These are phyloP conservation scores for Fundulus diaphanus DNA, from an alignment of 2,797 vertebrate species.

Conservation along the genomic window DNA sequence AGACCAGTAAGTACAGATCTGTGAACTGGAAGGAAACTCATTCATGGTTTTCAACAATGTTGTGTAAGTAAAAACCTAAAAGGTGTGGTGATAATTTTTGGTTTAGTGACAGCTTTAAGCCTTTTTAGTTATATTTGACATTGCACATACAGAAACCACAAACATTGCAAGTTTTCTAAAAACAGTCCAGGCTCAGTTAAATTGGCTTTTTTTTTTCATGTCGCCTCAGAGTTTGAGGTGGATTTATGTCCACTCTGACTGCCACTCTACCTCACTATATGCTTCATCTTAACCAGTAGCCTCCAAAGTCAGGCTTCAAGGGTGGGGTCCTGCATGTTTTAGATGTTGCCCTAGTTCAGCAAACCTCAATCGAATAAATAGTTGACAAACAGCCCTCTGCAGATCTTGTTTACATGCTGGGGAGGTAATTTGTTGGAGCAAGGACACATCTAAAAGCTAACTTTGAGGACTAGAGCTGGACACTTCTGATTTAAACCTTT, in stretches of 20 bases:
- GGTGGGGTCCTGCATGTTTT: no score
- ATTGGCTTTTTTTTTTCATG: no score
- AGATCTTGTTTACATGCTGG: neutral
- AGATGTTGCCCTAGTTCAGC: neutral
- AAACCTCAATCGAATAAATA: neutral
- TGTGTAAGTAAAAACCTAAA: neutral
- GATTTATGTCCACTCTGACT: no score
- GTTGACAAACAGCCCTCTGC: neutral
- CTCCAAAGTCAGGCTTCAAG: no score
- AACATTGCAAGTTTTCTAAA: neutral
- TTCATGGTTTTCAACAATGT: neutral
- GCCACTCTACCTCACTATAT: no score
- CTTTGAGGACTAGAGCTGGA: no score
- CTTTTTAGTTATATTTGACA: neutral
- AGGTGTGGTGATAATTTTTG: neutral
- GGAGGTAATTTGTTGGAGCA: neutral
- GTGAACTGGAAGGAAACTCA: neutral
- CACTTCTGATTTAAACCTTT: no score
- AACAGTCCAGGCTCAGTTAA: neutral
- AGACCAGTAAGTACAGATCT: neutral
- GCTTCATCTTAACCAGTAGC: no score
- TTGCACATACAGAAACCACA: neutral
- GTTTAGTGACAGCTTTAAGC: neutral
- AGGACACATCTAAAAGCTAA: no score
- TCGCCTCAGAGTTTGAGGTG: no score